Percentiles rank a stretch among this genome's conserved stretches.
These are phyloP conservation scores for Acipenser ruthenus DNA, from an alignment of 2,797 vertebrate species.

Conservation along the genomic window DNA sequence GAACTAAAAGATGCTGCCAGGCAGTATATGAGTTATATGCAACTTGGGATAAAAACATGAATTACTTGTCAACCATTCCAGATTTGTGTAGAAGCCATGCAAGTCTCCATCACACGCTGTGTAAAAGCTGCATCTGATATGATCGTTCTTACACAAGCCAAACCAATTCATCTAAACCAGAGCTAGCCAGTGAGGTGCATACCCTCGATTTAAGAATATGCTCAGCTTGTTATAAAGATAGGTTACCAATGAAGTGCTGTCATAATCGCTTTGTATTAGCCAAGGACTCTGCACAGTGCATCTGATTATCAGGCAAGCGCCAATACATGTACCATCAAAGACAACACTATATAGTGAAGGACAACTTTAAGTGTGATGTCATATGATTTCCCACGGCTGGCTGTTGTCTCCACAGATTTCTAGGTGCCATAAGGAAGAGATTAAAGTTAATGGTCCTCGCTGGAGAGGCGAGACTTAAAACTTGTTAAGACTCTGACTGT, in stretches of 20 bases:
- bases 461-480: constrained; percentile 16
- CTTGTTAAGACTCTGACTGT: constrained; percentile 1
- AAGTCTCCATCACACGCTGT: constrained; percentile 10
- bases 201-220: constrained; percentile 1
- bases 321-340: constrained; percentile 5
- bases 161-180: not conserved
- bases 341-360: constrained; percentile 4
- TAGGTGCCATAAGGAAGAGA: constrained; percentile 25
- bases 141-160: no score
- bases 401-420: constrained; percentile 7
- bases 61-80: constrained; percentile 12
- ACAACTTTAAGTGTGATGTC: constrained; percentile 9
- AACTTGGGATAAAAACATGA: constrained; percentile 14
- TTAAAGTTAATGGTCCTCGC: constrained; percentile 19
- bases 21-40: constrained; percentile 12
- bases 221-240: constrained; percentile 6
- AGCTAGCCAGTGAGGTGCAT: not conserved
- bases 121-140: constrained; percentile 13
- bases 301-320: not conserved
- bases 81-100: constrained; percentile 9
- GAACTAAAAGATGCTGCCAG: constrained; percentile 8
- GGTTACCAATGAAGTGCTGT: not conserved
- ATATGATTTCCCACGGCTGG: constrained; percentile 14
- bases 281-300: not conserved
- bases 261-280: not conserved